Evolutionary conservation across 2,888 invertebrate species (phyloP), one percentile per base, ranked within the genome.

Genomic region (Thalpophila matura): DNA sequence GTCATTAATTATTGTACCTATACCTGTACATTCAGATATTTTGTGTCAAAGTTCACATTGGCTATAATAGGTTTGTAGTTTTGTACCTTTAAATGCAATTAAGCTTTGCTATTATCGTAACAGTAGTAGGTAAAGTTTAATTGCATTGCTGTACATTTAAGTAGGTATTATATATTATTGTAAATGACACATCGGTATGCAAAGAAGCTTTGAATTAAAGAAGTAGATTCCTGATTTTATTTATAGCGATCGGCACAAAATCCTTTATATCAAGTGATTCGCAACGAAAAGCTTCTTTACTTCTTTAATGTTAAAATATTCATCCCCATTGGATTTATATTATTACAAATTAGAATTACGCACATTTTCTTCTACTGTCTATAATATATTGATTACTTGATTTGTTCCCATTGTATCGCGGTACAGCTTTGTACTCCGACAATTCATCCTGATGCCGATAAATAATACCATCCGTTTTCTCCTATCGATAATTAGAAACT

Each of bases 401-500:
- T 83, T 81, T 80, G 70, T 81, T 76, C 58, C 74, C 55, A 81
- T 81, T 80, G 80, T 76, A 63, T 62, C 47, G 65, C 65, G 61
- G 59, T 68, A 55, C 38, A 31, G 61, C 71, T 74, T 81, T 80
- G 75, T 80, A 66, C 60, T 67, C 50, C 27, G 37, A 66, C 79
- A 77, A 79, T 87, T 71, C 71, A 74, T 86, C 79, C 79, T 80
- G 65, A 82, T 81, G 65, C 75, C 59, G 68, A 79, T 83, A 79
- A 82, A 85, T 80, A 75, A 72, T 81, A 72, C 67, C 80, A 81
- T 83, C 82, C 80, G 82, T 86, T 87, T 86, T 80, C 85, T 84
- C 80, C 72, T 77, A 78, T 84, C 84, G 77, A 85, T 88, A 88
- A 89, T 90, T 89, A 88, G 84, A 87, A 86, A 84, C 84, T 82